Evolutionary conservation across 2,797 vertebrate genomes (phyloP).

Genomic region (Pantherophis vulpinus): DNA sequence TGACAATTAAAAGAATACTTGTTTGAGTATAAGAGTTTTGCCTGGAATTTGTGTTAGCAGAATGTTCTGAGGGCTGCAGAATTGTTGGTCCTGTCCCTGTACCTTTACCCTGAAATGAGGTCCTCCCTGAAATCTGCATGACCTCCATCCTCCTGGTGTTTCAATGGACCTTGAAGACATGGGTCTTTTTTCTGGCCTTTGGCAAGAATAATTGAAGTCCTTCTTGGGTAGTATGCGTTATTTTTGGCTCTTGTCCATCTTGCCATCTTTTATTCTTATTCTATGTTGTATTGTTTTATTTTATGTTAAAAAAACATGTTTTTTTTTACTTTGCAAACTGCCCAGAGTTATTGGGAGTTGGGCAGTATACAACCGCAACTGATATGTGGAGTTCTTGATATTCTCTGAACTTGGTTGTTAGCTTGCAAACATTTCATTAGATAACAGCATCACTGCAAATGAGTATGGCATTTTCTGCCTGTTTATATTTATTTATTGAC

Average conservation of each 20-base stretch:
- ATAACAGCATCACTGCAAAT: neutral
- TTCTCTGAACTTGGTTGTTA: neutral
- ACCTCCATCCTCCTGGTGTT: neutral
- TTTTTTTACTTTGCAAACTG: neutral
- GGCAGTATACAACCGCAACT: neutral
- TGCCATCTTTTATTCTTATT: neutral
- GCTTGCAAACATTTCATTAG: neutral
- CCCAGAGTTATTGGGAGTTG: neutral
- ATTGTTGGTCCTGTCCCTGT: neutral
- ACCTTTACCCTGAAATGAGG: neutral
- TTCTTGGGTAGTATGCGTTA: neutral
- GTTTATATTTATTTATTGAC: too few relatives aligned
- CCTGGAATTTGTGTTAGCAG: neutral
- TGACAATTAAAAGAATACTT: neutral
- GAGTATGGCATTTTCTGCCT: neutral
- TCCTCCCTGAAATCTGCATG: neutral
- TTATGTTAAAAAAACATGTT: neutral
- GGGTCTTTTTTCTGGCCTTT: neutral
- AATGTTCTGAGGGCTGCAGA: neutral
- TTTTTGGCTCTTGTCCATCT: neutral
- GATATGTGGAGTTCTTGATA: neutral
- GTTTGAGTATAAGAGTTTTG: neutral
- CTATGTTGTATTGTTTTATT: neutral
- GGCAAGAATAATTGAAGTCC: neutral
- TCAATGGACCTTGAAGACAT: neutral